Evolutionary conservation across 2,113 vertebrate genomes (phyloP).

Genomic region (Epinephelus moara): DNA sequence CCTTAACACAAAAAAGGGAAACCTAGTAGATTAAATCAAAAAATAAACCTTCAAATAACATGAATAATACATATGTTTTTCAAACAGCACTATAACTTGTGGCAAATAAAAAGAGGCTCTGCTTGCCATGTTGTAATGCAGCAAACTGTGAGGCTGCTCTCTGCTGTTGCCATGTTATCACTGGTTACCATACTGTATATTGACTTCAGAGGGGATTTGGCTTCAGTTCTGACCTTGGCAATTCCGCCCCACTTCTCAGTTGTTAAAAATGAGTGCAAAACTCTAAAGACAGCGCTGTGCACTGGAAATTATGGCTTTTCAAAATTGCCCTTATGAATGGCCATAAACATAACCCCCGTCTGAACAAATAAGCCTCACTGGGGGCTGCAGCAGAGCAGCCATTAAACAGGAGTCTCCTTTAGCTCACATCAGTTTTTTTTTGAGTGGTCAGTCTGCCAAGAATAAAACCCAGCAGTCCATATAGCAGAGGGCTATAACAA

Average conservation of each 20-base stretch:
- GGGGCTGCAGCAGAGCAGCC: constrained; percentile 50
- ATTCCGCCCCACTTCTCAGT: constrained; percentile 45
- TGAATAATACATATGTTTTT: background rate
- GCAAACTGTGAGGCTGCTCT: constrained; percentile 5
- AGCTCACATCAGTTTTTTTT: constrained; percentile 50
- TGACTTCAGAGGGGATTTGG: constrained; percentile 44
- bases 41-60: background rate
- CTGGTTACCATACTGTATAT: constrained; percentile 20
- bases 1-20: background rate
- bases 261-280: constrained; percentile 48
- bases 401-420: constrained; percentile 59
- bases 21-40: background rate
- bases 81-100: background rate
- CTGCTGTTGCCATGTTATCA: constrained; percentile 28
- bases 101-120: too few species aligned
- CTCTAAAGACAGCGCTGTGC: constrained; percentile 31
- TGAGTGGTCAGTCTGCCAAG: constrained; percentile 50
- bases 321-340: constrained; percentile 53
- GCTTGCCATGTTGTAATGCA: background rate
- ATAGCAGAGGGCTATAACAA: constrained; percentile 59
- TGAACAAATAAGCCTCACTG: constrained; percentile 58
- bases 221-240: constrained; percentile 50
- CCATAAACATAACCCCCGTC: constrained; percentile 64
- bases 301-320: constrained; percentile 49
- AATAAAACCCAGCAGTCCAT: constrained; percentile 71